phyloP scores from a whole-genome alignment of 2,113 vertebrate genomes.

The Cynocephalus volans region DNA sequence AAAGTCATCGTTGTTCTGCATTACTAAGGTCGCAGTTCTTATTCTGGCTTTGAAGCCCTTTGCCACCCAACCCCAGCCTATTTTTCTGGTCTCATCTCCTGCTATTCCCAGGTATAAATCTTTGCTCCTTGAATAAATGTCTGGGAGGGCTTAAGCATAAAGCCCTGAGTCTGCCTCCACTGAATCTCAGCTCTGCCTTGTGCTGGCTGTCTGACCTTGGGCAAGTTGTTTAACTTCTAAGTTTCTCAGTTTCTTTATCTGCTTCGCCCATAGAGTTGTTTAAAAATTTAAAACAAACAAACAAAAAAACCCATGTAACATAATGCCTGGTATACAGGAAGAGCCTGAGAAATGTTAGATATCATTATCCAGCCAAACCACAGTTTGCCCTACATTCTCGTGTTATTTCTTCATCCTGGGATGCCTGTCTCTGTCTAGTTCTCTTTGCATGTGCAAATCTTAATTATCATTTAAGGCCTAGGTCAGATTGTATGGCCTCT shows the following conservation, averaged over 20 bases:
- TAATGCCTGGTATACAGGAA: background rate
- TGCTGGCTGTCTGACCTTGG: background rate
- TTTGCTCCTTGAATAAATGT: background rate
- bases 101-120: background rate
- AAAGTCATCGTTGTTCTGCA: background rate
- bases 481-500: background rate
- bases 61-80: background rate
- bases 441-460: background rate
- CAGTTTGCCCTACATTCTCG: background rate
- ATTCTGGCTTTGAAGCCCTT: background rate
- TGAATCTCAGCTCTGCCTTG: background rate
- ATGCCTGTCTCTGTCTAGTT: background rate
- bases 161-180: background rate
- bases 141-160: background rate
- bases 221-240: background rate
- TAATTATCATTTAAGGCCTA: background rate
- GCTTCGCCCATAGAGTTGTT: background rate
- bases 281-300: background rate
- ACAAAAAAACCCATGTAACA: background rate
- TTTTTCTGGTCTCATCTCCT: background rate
- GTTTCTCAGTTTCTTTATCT: conserved; percentile 9
- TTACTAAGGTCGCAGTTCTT: background rate
- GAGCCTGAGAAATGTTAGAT: background rate
- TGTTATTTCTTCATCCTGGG: background rate
- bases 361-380: background rate